Base-by-base conservation (phyloP, 2,888 invertebrate genomes). In the Aleiodes alternator region DNA sequence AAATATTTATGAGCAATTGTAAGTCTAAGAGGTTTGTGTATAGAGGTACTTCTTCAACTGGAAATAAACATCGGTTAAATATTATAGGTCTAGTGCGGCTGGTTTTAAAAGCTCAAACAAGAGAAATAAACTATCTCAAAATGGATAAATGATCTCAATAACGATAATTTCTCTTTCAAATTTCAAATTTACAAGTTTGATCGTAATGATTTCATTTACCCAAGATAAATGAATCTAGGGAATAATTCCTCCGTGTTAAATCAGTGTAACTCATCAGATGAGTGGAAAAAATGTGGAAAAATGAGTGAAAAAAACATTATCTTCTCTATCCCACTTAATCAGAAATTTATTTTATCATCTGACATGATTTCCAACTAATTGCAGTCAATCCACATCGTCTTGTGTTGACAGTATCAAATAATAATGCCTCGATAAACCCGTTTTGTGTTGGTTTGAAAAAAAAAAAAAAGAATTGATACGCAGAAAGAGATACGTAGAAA, bases 1-100 rank as follows among this genome's bases (percentile, higher is more conserved):
- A 84, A 85, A 87, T 86, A 85, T 87, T 86, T 84, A 87, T 85
- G 84, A 85, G 83, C 80, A 79, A 81, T 82, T 82, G 70, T 71
- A 9, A 48, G 59, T 57, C 29, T 29, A 59, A 43, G 14, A 64
- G 31, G 43, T 48, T 64, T 56, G 55, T 59, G 59, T 14, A 59
- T n/a, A 29, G 34, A 59, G 31, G 34, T 59, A 59, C 59, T 34
- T 59, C 59, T 59, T n/a, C 59, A 59, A 59, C 34, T 34, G 7
- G 59, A 59, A 31, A 59, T 59, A 34, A 59, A 59, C 38, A 34
- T 59, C 9, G 8, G 5, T 38, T 31, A 14, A 16, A 61, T 61
- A 61, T 61, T 38, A 61, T 61, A 7, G 61, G 6, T 38, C 9
- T 16, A 14, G 23, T 23, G 5, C 14, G 14, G 38, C 38, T 38